Conservation (phyloP, 2,113 vertebrate genomes). For the Sceloporus tristichus region DNA sequence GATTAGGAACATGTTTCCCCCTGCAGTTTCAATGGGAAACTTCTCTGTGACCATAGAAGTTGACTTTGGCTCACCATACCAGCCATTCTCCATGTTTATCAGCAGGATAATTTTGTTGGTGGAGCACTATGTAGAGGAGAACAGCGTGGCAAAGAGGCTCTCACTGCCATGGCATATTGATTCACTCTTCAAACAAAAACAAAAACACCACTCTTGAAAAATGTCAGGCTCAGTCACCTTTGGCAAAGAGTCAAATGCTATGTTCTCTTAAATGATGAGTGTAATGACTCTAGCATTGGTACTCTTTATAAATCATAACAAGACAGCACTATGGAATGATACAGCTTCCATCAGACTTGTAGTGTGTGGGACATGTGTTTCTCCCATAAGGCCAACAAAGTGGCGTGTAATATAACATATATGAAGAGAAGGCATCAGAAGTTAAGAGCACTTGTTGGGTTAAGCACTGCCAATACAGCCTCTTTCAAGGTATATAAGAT, state of each 20-base stretch:
- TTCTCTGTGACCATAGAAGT: neutral
- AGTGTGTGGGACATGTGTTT: neutral
- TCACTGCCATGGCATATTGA: neutral
- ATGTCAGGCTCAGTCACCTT: conserved; percentile 1
- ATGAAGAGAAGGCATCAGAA: neutral
- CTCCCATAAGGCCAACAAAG: neutral
- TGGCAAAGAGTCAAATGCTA: neutral
- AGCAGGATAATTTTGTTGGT: neutral
- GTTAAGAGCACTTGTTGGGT: neutral
- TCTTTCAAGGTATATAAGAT: neutral
- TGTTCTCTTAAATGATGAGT: neutral
- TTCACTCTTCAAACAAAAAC: neutral
- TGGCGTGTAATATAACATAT: neutral
- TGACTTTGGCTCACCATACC: conserved; percentile 3
- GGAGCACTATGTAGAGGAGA: neutral
- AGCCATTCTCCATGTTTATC: neutral
- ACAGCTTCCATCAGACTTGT: neutral
- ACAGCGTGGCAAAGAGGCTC: neutral
- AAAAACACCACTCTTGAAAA: neutral
- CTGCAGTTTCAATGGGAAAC: neutral
- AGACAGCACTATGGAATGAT: neutral
- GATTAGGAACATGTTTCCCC: neutral
- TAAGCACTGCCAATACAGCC: neutral
- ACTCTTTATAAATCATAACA: neutral
- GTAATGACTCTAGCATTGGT: neutral